A percentile compares a stretch with the other conserved stretches of the same genome.
Evolutionary conservation across 2,888 invertebrate genomes (phyloP).

Genomic region (Andrena bucephala): DNA sequence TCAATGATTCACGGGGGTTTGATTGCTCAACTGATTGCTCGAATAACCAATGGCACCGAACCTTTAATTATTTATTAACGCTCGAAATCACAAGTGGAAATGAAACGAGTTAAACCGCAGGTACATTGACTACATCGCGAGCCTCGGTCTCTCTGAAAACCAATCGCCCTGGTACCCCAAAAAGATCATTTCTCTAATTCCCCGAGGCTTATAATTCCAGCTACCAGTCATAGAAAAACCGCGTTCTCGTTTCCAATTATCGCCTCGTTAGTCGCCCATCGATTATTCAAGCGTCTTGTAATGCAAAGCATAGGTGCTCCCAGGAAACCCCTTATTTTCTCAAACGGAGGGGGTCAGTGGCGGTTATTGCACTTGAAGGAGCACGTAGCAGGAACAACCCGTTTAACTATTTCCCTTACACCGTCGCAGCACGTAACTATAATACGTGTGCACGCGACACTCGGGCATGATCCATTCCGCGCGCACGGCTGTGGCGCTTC

Average conservation of each 20-base stretch:
- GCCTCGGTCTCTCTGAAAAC: no score
- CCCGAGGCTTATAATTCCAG: neutral
- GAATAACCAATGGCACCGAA: neutral
- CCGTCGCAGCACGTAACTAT: constrained; percentile 10
- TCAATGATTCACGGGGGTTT: constrained; percentile 56
- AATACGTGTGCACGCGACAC: neutral
- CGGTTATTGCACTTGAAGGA: constrained; percentile 35
- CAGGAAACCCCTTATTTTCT: constrained; percentile 6
- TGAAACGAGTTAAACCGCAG: no score
- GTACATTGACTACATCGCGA: no score
- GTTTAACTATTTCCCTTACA: constrained; percentile 19
- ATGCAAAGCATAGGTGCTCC: neutral
- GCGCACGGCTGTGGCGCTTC: no score
- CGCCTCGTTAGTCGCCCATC: neutral
- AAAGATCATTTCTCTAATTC: no score
- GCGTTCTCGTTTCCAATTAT: neutral
- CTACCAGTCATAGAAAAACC: neutral
- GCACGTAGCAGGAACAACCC: constrained; percentile 13
- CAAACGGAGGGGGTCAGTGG: constrained; percentile 19
- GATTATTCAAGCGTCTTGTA: neutral
- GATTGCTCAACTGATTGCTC: constrained; percentile 23
- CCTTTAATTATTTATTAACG: neutral
- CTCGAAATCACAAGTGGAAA: neutral
- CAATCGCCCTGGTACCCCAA: no score
- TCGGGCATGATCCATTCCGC: constrained; percentile 6